Percentiles rank a stretch among this genome's conserved stretches.
These are phyloP conservation scores for Stegodyphus dumicola DNA, from an alignment of 1,140 invertebrate genomes.

Conservation along the genomic window DNA sequence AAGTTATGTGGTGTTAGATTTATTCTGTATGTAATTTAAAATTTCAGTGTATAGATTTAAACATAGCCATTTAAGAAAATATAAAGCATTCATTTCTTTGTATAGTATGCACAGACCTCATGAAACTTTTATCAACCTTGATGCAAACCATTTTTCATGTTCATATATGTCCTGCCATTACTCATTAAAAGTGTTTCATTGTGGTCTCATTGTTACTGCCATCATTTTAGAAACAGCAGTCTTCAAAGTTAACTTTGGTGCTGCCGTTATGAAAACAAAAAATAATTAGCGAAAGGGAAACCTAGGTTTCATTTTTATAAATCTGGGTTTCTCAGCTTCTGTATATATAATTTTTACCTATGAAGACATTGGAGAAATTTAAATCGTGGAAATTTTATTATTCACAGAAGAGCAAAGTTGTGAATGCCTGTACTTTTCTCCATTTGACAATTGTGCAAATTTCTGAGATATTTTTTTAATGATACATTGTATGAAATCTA, in stretches of 20 bases:
- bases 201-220: constrained; percentile 51
- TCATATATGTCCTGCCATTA: constrained; percentile 48
- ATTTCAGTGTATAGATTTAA: too few relatives aligned
- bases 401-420: too few relatives aligned
- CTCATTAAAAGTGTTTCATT: constrained; percentile 16
- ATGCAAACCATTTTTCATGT: constrained; percentile 33
- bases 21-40: neutral
- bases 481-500: too few relatives aligned
- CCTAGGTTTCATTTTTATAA: constrained; percentile 14
- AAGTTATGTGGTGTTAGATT: neutral
- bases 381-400: too few relatives aligned
- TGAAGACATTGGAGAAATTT: too few relatives aligned
- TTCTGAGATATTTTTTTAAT: too few relatives aligned
- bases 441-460: too few relatives aligned
- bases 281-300: constrained; percentile 11
- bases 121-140: constrained; percentile 19
- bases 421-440: too few relatives aligned
- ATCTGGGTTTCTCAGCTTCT: constrained; percentile 13
- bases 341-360: constrained; percentile 47
- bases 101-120: constrained; percentile 48
- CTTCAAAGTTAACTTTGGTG: constrained; percentile 6
- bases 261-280: neutral
- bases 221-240: constrained; percentile 34
- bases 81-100: too few relatives aligned
- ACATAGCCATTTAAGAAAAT: too few relatives aligned